Conservation (phyloP, 2,888 invertebrate genomes). For the Coecobrya sp. region DNA sequence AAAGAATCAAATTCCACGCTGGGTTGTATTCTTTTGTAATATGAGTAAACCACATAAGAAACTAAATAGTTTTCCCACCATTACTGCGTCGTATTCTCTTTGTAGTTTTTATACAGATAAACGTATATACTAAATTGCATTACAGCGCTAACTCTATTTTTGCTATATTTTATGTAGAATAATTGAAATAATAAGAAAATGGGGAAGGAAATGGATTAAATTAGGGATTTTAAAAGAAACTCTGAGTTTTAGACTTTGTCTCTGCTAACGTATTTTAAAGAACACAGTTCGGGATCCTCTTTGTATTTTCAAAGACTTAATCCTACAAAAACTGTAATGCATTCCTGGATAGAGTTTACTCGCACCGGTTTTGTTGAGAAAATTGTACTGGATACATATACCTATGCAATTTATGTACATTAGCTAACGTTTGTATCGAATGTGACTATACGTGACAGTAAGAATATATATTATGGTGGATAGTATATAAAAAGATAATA, state of each 20-base stretch:
- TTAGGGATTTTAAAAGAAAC: constrained; percentile 19
- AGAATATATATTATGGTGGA: neutral
- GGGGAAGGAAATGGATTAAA: constrained; percentile 20
- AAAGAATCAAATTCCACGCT: neutral
- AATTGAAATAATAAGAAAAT: constrained; percentile 45
- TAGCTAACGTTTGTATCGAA: neutral
- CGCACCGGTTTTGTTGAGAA: neutral
- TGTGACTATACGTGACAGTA: neutral
- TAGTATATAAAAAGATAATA: neutral
- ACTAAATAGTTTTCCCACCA: neutral
- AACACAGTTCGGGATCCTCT: neutral
- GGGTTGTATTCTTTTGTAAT: neutral
- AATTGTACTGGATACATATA: neutral
- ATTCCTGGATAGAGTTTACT: neutral
- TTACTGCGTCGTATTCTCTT: neutral
- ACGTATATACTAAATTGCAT: neutral
- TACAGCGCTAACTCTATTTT: neutral
- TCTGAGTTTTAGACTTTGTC: neutral
- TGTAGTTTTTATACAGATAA: neutral
- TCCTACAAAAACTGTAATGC: constrained; percentile 3
- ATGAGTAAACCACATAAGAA: constrained; percentile 9
- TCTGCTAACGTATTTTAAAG: neutral
- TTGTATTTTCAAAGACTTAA: neutral
- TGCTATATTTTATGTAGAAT: neutral
- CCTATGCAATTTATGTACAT: neutral